These are phyloP conservation scores for Forficula auricularia DNA, from an alignment of 1,140 invertebrate genomes.

Conservation along the genomic window DNA sequence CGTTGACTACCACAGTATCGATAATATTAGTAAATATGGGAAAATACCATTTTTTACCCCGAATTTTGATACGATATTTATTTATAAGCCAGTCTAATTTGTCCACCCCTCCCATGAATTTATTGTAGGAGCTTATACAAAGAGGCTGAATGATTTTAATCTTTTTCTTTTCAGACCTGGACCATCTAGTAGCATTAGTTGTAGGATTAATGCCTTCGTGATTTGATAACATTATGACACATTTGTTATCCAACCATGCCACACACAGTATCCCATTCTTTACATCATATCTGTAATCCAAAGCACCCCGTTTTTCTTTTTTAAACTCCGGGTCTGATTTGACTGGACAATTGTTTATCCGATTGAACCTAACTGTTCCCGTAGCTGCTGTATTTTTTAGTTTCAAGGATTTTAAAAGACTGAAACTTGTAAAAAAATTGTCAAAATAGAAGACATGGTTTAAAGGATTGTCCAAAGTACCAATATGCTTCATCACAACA, in stretches of 20 bases:
- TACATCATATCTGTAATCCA: conserved; percentile 1
- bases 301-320: background rate
- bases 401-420: conserved; percentile 13
- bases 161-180: background rate
- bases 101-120: conserved; percentile 5
- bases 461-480: background rate
- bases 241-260: no score
- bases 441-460: conserved; percentile 17
- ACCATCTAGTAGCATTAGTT: background rate
- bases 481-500: conserved; percentile 5
- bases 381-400: conserved; percentile 2
- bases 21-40: conserved; percentile 12
- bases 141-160: background rate
- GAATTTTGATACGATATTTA: conserved; percentile 8
- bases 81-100: conserved; percentile 10
- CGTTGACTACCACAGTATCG: conserved; percentile 12
- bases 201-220: no score
- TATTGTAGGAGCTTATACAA: conserved; percentile 1
- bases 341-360: conserved; percentile 5
- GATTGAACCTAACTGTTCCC: conserved; percentile 3
- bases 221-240: no score
- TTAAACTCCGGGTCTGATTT: conserved; percentile 1
- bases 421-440: conserved; percentile 21
- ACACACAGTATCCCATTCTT: no score
- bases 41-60: conserved; percentile 13